These are phyloP conservation scores for Orchesella cincta DNA, from an alignment of 1,140 invertebrate genomes.

Conservation along the genomic window DNA sequence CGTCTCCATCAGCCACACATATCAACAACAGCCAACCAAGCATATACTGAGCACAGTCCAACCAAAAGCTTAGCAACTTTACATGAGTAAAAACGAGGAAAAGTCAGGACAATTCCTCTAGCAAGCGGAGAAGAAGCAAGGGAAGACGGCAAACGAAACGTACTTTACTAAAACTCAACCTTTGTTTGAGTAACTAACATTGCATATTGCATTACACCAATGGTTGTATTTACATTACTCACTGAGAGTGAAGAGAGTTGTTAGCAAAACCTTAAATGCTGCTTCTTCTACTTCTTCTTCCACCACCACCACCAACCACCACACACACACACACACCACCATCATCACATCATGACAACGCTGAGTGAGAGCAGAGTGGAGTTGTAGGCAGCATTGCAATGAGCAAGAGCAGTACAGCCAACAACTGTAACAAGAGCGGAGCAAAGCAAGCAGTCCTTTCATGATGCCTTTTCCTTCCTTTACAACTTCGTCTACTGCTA, in stretches of 20 bases:
- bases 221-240: no score
- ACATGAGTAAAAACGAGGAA: neutral
- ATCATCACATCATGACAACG: neutral
- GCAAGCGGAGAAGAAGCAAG: neutral
- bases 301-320: neutral
- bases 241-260: neutral
- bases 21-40: neutral
- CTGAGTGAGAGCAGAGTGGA: no score
- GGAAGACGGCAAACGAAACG: neutral
- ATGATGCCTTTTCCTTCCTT: conserved; percentile 20
- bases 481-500: neutral
- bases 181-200: neutral
- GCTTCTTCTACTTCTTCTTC: neutral
- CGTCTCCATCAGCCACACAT: neutral
- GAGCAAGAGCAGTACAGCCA: no score
- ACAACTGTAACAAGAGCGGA: neutral
- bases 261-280: neutral
- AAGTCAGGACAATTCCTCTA: neutral
- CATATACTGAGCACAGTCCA: neutral
- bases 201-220: no score
- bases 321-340: neutral
- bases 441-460: neutral
- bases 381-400: neutral
- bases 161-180: neutral
- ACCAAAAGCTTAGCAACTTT: neutral